Base-by-base conservation (phyloP, 1,140 invertebrate genomes). In the Monomorium pharaonis region DNA sequence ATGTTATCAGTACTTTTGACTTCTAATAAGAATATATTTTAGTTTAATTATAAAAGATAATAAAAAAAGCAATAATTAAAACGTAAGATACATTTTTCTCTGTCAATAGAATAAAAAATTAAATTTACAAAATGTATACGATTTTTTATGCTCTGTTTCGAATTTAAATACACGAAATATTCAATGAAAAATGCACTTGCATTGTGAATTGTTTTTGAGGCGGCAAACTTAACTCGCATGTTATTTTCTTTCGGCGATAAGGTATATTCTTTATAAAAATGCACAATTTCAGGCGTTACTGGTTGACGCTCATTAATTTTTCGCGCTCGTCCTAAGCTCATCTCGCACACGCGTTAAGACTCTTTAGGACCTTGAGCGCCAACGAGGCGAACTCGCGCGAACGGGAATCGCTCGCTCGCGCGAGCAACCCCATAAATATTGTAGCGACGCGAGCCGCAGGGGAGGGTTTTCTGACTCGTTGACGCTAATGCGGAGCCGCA, bases 391-490 rank as follows among this genome's bases (percentile, higher is more conserved):
- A 90, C 89, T 91, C 89, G 89, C 89, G 89, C 87, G 89, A 90
- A 88, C 88, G 80, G 56, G 80, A 90, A 90, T 90, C 89, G 89
- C 89, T 90, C 89, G 89, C 78, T 90, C 89, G 89, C 89, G 89
- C 89, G 86, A 90, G 84, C 89, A 91, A 91, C 89, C 89, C 89
- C 89, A 91, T 91, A 91, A 91, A 91, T 91, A 91, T 91, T 91
- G 89, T 91, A 91, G 89, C 86, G 89, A 90, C 89, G 89, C 78
- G 89, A 91, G 84, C 89, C 89, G 86, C 88, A 86, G 89, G 89
- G 84, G 89, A 89, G n/a, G n/a, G 89, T 89, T 89, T 90, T 90
- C 89, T 90, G 89, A 89, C 89, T 90, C 88, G 88, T 90, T 91
- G 89, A 58, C 89, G 89, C 75, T 90, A 91, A 91, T 91, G 86